Percentiles rank a stretch among this genome's conserved stretches.
Conservation (phyloP, 1,140 invertebrate species). For the Ganaspis sp. region DNA sequence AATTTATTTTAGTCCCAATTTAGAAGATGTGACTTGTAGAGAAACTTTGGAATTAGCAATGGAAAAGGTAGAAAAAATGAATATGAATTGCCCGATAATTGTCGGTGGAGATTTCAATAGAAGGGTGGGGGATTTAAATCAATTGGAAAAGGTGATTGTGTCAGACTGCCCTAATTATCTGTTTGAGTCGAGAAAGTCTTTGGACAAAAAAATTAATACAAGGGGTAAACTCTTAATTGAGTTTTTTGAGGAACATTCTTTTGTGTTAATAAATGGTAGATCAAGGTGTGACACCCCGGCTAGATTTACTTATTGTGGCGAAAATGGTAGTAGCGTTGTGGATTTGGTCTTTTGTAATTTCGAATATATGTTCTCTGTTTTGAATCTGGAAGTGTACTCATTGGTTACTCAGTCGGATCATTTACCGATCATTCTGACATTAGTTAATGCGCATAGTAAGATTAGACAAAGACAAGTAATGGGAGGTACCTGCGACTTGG, state of each 20-base stretch:
- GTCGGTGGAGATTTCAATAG: background rate
- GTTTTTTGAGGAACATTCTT: background rate
- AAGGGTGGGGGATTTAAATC: background rate
- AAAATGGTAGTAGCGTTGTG: background rate
- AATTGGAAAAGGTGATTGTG: background rate
- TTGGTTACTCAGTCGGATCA: background rate
- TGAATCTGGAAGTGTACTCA: background rate
- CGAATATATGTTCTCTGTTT: background rate
- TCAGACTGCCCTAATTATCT: background rate
- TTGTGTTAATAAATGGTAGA: background rate
- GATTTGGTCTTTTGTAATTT: background rate
- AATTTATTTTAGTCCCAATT: background rate
- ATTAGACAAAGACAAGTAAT: background rate
- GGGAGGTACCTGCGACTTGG: no score
- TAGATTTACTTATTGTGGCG: background rate
- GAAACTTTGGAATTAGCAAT: background rate
- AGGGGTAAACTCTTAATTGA: background rate
- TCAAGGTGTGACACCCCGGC: background rate
- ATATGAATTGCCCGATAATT: background rate
- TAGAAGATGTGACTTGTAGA: background rate
- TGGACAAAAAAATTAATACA: background rate
- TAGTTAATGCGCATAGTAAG: no score
- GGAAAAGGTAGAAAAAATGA: background rate
- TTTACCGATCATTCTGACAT: background rate
- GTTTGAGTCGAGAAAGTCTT: background rate